These are phyloP conservation scores for Disparrhopalites patrizii DNA, from an alignment of 2,888 invertebrate genomes.

Conservation along the genomic window DNA sequence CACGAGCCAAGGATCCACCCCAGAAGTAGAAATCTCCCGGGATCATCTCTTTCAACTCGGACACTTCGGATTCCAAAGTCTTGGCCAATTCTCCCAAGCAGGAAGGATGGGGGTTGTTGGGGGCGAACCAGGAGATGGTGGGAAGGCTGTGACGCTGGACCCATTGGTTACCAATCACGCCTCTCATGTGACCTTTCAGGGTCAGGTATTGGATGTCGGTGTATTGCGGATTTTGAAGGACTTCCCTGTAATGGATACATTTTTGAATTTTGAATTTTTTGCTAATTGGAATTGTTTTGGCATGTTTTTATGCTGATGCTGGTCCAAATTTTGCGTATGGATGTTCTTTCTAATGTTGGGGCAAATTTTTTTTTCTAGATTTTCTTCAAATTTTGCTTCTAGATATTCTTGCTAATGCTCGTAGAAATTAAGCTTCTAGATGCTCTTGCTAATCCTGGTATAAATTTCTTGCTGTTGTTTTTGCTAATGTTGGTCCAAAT, in stretches of 20 bases:
- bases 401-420: no score
- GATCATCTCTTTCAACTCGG: conserved; percentile 25
- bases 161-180: conserved; percentile 22
- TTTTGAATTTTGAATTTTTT: no score
- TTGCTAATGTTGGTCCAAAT: no score
- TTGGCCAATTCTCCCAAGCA: conserved; percentile 33
- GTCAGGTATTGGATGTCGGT: conserved; percentile 23
- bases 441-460: no score
- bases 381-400: no score
- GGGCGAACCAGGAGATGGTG: conserved; percentile 35
- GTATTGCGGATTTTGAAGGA: conserved; percentile 3
- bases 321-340: no score
- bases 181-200: conserved; percentile 27
- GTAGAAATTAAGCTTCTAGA: no score
- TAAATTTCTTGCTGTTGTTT: no score
- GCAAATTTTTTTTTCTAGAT: no score
- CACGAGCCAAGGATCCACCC: conserved; percentile 38
- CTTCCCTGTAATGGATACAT: neutral
- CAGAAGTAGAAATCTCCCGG: conserved; percentile 45
- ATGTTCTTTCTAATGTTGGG: no score
- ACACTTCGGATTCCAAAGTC: conserved; percentile 38
- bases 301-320: no score
- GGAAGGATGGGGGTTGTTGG: conserved; percentile 29
- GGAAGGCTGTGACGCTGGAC: conserved; percentile 28
- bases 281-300: no score